These are phyloP conservation scores for Drusus annulatus DNA, from an alignment of 1,140 invertebrate genomes.

Conservation along the genomic window DNA sequence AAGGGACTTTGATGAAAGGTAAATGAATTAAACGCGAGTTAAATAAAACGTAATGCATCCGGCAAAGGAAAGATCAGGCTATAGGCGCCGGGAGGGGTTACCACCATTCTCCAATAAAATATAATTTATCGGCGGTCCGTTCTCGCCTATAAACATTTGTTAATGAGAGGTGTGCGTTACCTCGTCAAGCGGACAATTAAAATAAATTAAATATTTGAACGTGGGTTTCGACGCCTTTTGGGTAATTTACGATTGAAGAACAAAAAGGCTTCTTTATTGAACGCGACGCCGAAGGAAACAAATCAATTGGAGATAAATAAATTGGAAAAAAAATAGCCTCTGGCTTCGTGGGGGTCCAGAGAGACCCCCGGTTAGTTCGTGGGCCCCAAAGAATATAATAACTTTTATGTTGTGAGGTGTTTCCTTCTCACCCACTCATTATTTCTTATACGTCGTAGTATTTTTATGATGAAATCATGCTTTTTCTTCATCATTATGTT, in stretches of 20 bases:
- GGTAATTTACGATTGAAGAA: constrained; percentile 37
- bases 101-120: background rate
- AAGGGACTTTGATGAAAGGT: no score
- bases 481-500: no score
- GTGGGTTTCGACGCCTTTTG: constrained; percentile 22
- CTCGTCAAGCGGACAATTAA: constrained; percentile 32
- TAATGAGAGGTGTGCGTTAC: constrained; percentile 33
- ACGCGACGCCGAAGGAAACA: constrained; percentile 21
- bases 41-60: no score
- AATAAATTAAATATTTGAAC: constrained; percentile 38
- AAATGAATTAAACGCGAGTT: no score
- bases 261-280: constrained; percentile 5
- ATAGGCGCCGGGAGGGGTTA: background rate
- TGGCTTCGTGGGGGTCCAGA: constrained; percentile 21
- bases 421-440: no score
- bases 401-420: no score
- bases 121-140: background rate
- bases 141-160: background rate
- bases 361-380: background rate
- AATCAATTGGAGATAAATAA: constrained; percentile 5
- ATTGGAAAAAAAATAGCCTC: background rate
- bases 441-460: no score
- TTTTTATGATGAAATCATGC: no score
- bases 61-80: background rate
- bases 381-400: background rate